These are phyloP conservation scores for Tragelaphus buxtoni DNA, from an alignment of 2,113 vertebrate genomes.

Conservation along the genomic window DNA sequence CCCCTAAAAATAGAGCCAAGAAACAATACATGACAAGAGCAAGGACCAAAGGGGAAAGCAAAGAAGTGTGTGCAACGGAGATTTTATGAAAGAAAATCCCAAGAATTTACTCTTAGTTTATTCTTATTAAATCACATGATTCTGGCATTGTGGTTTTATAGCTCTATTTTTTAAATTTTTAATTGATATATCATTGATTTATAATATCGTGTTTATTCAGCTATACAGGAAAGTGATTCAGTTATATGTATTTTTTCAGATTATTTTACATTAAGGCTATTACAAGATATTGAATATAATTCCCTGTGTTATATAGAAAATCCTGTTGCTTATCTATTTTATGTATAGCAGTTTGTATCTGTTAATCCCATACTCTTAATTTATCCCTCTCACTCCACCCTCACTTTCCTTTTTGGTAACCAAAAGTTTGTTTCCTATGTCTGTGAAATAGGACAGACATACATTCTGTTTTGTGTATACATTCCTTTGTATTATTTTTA, in stretches of 20 bases:
- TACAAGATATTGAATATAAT: neutral
- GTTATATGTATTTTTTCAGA: neutral
- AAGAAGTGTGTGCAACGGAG: accelerated
- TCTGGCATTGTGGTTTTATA: neutral
- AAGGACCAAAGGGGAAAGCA: neutral
- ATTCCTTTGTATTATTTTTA: neutral
- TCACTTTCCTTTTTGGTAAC: neutral
- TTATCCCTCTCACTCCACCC: neutral
- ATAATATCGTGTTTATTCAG: neutral
- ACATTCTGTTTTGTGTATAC: neutral
- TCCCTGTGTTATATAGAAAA: neutral
- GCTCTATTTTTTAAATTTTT: neutral
- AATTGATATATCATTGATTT: neutral
- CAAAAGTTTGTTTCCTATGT: neutral
- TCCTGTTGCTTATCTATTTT: neutral
- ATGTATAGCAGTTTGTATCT: neutral
- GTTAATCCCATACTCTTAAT: neutral
- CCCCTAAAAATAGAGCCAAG: neutral
- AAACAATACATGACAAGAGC: neutral
- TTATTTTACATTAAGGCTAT: neutral
- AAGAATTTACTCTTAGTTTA: neutral
- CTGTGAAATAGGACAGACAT: neutral
- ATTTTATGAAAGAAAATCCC: neutral
- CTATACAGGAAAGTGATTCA: neutral
- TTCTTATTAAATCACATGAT: neutral